Base-by-base conservation (phyloP, 2,888 invertebrate genomes). In the Rhogogaster chlorosoma region DNA sequence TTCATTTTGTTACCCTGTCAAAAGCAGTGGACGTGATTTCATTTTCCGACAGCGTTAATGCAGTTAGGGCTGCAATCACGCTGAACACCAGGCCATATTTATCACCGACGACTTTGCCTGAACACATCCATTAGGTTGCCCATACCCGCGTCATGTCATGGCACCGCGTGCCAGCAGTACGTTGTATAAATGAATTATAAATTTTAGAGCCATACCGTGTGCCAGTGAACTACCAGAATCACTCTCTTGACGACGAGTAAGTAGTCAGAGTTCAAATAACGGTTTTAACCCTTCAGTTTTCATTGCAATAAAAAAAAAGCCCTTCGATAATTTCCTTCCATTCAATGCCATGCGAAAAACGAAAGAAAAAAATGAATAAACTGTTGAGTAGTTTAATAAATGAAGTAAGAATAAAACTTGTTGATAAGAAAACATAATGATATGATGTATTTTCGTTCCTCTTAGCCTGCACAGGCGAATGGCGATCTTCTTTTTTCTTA, bases 31-130 rank as follows among this genome's bases (percentile, higher is more conserved):
- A 80, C 64, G 61, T 80, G 61, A 80, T 80, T 80, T 80, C 80
- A 80, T 80, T 80, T 42, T 57, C 80, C 80, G 0, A 38, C 80
- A 64, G 61, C 80, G 80, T 80, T 80, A 80, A 80, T 64, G 80
- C 80, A 80, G 61, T 80, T 80, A 80, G 61, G 67, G 22, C 38
- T 80, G 80, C 80, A 80, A 80, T 80, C 80, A 80, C 80, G 80
- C 36, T 26, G 80, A 80, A 80, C 61, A 80, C 80, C 38, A 64
- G 36, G 36, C 61, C 57, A 36, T 45, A 80, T 80, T 64, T 80
- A 80, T 80, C 57, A 80, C 80, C 61, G 80, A 61, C 80, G 57
- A 64, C 38, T 80, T 80, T 12, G 49, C 77, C 77, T 29, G 80
- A 80, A 61, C 80, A 80, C 64, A 57, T 80, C 61, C 80, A 80